These are phyloP conservation scores for Cydia strobilella DNA, from an alignment of 1,140 invertebrate genomes.

Conservation along the genomic window DNA sequence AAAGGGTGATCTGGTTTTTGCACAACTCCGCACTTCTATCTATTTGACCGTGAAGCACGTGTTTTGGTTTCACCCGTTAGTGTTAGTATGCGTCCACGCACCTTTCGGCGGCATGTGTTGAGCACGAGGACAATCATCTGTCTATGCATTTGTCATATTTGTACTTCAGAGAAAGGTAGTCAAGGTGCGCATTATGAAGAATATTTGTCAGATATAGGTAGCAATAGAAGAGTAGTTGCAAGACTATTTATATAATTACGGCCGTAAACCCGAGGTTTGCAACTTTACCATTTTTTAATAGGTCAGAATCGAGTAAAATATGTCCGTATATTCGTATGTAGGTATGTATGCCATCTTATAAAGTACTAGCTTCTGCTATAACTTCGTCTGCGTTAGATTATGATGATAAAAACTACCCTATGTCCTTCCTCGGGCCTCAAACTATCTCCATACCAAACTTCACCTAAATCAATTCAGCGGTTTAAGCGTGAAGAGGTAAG, in stretches of 20 bases:
- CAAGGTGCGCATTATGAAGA: conserved; percentile 4
- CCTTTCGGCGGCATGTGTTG: conserved; percentile 43
- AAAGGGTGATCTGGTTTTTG: conserved; percentile 67
- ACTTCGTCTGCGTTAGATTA: too few species aligned
- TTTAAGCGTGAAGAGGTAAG: too few species aligned
- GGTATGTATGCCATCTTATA: too few species aligned
- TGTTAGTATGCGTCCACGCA: conserved; percentile 35
- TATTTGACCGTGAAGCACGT: conserved; percentile 45
- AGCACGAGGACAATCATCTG: conserved; percentile 42
- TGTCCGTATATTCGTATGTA: too few species aligned
- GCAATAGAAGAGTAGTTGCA: background rate
- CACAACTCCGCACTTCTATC: conserved; percentile 45
- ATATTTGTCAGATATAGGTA: background rate
- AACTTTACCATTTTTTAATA: too few species aligned
- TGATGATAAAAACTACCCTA: too few species aligned
- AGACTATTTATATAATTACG: background rate
- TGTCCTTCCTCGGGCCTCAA: too few species aligned
- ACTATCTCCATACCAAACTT: too few species aligned
- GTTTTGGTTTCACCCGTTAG: conserved; percentile 43
- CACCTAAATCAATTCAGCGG: too few species aligned
- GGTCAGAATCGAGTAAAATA: too few species aligned
- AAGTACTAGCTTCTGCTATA: too few species aligned
- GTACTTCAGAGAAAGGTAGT: conserved; percentile 13
- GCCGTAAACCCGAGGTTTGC: too few species aligned
- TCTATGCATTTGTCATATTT: conserved; percentile 30